Evolutionary conservation across 2,797 vertebrate genomes (phyloP).

Genomic region (Cercopithecus hamlyni): DNA sequence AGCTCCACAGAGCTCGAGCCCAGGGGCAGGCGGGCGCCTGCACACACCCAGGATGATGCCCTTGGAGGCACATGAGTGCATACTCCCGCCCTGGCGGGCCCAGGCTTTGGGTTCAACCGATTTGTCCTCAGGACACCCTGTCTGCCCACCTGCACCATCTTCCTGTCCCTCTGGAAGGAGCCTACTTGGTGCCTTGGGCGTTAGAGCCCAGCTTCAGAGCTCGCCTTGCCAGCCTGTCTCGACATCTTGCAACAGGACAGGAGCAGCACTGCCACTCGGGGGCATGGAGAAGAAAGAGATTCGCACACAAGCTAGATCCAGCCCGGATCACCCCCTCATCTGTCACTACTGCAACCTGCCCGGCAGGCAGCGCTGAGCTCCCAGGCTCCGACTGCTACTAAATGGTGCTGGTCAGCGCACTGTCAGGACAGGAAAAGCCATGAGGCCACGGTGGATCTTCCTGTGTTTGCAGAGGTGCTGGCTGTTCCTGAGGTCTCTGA

Average conservation of each 20-base stretch:
- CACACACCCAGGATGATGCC: not conserved
- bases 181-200: not conserved
- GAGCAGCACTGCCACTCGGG: too few relatives aligned
- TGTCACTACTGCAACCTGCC: not conserved
- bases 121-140: not conserved
- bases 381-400: not conserved
- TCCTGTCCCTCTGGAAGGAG: not conserved
- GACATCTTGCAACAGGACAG: not conserved
- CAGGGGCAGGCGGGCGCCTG: not conserved
- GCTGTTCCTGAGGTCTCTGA: not conserved
- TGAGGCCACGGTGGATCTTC: too few relatives aligned
- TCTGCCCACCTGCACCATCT: not conserved
- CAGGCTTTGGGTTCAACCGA: too few relatives aligned
- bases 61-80: not conserved
- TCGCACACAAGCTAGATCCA: not conserved
- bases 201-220: not conserved
- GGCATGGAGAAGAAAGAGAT: not conserved
- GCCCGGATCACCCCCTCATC: not conserved
- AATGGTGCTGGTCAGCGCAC: too few relatives aligned
- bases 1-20: not conserved
- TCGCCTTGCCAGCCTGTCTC: not conserved
- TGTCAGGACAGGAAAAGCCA: not conserved
- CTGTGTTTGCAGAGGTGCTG: not conserved
- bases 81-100: too few relatives aligned
- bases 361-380: not conserved